Percentiles rank a stretch among this genome's conserved stretches.
Evolutionary conservation across 2,797 vertebrate genomes (phyloP).

Genomic region (Gymnopithys bicolor): DNA sequence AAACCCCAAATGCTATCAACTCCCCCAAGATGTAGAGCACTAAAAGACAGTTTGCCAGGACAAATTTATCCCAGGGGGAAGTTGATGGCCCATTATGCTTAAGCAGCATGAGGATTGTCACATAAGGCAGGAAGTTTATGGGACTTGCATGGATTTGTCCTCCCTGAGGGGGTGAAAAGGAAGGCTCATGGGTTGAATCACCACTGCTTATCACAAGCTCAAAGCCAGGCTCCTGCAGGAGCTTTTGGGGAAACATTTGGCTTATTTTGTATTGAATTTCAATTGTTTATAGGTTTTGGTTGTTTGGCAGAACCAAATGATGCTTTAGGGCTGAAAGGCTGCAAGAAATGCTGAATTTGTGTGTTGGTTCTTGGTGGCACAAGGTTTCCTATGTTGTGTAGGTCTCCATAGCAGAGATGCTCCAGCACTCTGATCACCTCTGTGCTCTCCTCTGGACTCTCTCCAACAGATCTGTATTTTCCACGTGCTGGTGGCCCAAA

Average conservation of each 20-base stretch:
- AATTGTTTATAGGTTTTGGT: neutral
- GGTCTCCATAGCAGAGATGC: neutral
- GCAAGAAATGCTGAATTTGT: neutral
- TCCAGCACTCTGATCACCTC: neutral
- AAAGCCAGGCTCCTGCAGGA: neutral
- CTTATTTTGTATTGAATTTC: neutral
- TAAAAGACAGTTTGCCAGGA: slow-evolving; percentile 37
- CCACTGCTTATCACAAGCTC: neutral
- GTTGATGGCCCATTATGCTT: slow-evolving; percentile 59
- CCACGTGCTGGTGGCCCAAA: neutral
- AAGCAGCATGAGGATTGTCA: slow-evolving; percentile 57
- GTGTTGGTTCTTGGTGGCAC: neutral
- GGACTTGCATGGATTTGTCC: slow-evolving; percentile 48
- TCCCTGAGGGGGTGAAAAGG: slow-evolving; percentile 8
- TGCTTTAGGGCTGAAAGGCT: neutral
- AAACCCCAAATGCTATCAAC: slow-evolving; percentile 62
- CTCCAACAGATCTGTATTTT: neutral
- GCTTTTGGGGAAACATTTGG: neutral
- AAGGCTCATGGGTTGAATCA: neutral
- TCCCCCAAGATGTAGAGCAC: slow-evolving; percentile 54
- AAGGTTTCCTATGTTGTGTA: neutral
- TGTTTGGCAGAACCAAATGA: neutral
- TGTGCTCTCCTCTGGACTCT: neutral
- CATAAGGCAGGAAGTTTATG: slow-evolving; percentile 63
- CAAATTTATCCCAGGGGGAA: slow-evolving; percentile 62